A percentile compares a stretch with the other conserved stretches of the same genome.
phyloP scores from a whole-genome alignment of 2,113 vertebrate species.

The Stigmatopora nigra region DNA sequence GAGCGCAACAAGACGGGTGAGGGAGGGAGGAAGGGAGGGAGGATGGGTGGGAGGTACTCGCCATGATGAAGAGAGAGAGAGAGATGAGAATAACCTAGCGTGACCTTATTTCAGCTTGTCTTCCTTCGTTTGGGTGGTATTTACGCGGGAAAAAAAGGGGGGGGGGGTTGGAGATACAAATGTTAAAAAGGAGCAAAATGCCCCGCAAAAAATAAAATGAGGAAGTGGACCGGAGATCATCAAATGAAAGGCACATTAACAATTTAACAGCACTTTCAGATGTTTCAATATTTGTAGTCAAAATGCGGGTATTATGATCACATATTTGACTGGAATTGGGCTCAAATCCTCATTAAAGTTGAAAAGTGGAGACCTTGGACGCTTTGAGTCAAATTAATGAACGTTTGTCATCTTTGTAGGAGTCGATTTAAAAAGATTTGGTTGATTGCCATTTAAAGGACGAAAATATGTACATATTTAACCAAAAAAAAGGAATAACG shows the following conservation, averaged over 20 bases:
- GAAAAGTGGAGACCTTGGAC: too few species aligned
- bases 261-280: not conserved
- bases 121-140: constrained; percentile 55
- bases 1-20: constrained; percentile 23
- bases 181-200: constrained; percentile 6
- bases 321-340: not conserved
- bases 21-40: constrained; percentile 20
- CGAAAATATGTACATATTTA: not conserved
- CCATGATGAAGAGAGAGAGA: constrained; percentile 10
- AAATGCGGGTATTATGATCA: not conserved
- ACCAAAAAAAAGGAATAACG: not conserved
- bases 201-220: not conserved
- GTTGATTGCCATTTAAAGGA: not conserved
- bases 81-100: constrained; percentile 54
- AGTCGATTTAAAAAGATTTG: not conserved
- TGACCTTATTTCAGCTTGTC: constrained; percentile 55
- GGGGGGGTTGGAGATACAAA: constrained; percentile 49
- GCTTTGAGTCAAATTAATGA: too few species aligned
- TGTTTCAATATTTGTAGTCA: not conserved
- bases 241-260: constrained; percentile 21
- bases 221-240: constrained; percentile 18
- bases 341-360: too few species aligned
- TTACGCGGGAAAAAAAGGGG: constrained; percentile 54
- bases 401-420: too few species aligned
- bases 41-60: constrained; percentile 3